Evolutionary conservation across 2,797 vertebrate species (phyloP).

Genomic region (Synaphobranchus kaupii): DNA sequence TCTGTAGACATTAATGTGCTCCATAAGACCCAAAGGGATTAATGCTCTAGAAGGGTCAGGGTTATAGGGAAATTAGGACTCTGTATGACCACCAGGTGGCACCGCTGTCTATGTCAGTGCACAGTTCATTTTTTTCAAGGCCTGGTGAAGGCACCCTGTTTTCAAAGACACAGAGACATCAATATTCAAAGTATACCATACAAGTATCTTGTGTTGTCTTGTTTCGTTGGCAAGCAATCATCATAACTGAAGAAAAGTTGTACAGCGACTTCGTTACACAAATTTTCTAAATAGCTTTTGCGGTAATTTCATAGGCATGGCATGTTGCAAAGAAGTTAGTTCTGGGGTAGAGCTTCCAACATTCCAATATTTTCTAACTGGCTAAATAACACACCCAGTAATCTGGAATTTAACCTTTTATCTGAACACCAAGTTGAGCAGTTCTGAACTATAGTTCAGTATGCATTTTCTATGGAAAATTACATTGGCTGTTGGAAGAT

Average conservation of each 20-base stretch:
- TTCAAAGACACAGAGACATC: neutral
- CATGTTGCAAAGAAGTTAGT: neutral
- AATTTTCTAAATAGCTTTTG: neutral
- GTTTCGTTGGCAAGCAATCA: neutral
- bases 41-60: neutral
- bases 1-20: neutral
- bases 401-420: neutral
- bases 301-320: neutral
- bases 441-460: neutral
- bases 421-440: neutral
- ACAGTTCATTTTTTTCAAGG: neutral
- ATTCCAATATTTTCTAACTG: neutral
- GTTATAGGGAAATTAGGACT: neutral
- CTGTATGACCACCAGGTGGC: slow-evolving; percentile 19
- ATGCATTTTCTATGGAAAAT: neutral
- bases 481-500: neutral
- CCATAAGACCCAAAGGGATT: neutral
- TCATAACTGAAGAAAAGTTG: neutral
- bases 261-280: neutral
- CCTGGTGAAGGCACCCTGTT: neutral
- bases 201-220: neutral
- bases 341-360: neutral
- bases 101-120: neutral
- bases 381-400: neutral
- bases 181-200: neutral